Base-by-base conservation (phyloP, 2,888 invertebrate genomes). In the Leptogaster cylindrica region DNA sequence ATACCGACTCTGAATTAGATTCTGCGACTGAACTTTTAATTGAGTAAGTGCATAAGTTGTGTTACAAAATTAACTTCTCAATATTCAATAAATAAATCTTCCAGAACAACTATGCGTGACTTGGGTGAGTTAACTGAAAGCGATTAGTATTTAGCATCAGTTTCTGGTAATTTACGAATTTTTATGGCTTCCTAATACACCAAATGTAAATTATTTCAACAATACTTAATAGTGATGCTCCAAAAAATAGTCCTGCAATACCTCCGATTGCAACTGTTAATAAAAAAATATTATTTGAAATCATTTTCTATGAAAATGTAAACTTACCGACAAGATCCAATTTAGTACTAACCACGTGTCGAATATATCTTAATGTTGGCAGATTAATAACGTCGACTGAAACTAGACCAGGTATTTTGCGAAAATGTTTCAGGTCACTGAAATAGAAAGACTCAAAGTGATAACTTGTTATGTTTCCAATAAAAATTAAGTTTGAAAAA, bases 171-270 rank as follows among this genome's bases (percentile, higher is more conserved):
- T 55, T 8, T 1, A 28, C 4, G 8, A 16, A 2, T 28, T 25
- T 25, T 66, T 71, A 71, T 64, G 69, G 67, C 58, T 66, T 70
- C 44, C 70, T 33, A 28, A 71, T 52, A 50, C 67, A 65, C 70
- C 70, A 71, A 65, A 71, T 68, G 44, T 71, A 72, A 31, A 70
- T 31, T 8, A 71, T 33, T 68, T 72, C 70, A 8, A 69, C 33
- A 44, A 70, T 39, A 33, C 68, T 71, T 14, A 72, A 16, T 27
- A 72, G 39, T 52, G 72, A 72, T 14, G 71, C 71, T 28, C 72
- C 72, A 61, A 72, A 70, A 61, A 70, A 72, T 23, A 72, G 31
- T 4, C 70, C 71, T 41, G 70, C 52, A 3, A 72, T 61, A 4
- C 72, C 71, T 3, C 71, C 71, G 39, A 72, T 61, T 10, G 69